These are phyloP conservation scores for Apostichopus japonicus DNA, from an alignment of 35 echinoderm and acorn worm genomes.

Conservation along the genomic window DNA sequence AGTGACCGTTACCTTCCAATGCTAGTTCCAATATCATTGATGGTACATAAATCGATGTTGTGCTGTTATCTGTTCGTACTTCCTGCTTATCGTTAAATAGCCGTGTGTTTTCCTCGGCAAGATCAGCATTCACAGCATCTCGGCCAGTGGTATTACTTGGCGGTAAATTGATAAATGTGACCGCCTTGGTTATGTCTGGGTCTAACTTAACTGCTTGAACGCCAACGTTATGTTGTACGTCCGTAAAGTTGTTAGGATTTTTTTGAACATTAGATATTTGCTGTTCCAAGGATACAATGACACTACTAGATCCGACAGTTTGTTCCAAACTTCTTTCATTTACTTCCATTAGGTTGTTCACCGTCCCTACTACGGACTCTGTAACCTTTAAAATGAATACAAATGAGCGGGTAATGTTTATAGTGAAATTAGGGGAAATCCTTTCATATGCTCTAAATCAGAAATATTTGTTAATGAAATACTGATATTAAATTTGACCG, in stretches of 20 bases:
- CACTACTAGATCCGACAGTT: background rate
- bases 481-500: no score
- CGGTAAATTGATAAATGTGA: slow-evolving; percentile 1
- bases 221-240: background rate
- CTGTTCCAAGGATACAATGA: background rate
- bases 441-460: no score
- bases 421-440: no score
- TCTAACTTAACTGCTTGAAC: slow-evolving; percentile 33
- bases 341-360: slow-evolving; percentile 28
- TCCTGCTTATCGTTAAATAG: slow-evolving; percentile 13
- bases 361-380: slow-evolving; percentile 26
- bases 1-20: background rate
- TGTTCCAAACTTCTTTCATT: background rate
- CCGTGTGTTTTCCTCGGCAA: background rate
- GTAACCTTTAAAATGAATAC: background rate
- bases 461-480: no score
- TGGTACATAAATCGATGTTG: background rate
- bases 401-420: no score
- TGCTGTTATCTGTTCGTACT: background rate
- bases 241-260: slow-evolving; percentile 39
- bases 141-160: background rate
- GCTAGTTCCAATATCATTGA: background rate
- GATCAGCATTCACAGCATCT: background rate
- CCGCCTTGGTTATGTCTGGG: background rate
- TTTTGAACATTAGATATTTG: slow-evolving; percentile 41